Evolutionary conservation across 2,888 invertebrate species (phyloP).

Genomic region (Elmis aenea): DNA sequence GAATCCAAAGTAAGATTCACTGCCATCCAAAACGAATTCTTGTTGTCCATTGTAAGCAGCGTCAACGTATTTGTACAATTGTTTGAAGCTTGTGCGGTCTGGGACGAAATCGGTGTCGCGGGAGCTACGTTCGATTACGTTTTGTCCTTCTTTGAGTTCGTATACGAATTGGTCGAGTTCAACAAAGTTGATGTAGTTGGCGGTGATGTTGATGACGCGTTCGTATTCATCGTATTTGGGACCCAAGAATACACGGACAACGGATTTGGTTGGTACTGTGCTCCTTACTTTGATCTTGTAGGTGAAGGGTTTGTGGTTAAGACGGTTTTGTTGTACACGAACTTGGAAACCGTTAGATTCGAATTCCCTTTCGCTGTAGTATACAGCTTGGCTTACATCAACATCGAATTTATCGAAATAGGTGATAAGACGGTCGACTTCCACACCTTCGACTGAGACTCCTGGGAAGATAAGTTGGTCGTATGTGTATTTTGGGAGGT

Average conservation of each 20-base stretch:
- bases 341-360: constrained; percentile 47
- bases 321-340: constrained; percentile 61
- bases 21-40: constrained; percentile 51
- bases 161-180: constrained; percentile 57
- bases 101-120: constrained; percentile 59
- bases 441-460: constrained; percentile 58
- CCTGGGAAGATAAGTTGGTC: constrained; percentile 58
- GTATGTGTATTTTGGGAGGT: constrained; percentile 56
- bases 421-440: constrained; percentile 62
- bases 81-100: constrained; percentile 60
- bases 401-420: constrained; percentile 63
- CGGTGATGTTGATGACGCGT: constrained; percentile 49
- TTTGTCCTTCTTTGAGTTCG: constrained; percentile 59
- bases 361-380: constrained; percentile 48
- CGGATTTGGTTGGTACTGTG: constrained; percentile 54
- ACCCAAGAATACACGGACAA: constrained; percentile 62
- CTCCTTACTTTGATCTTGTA: constrained; percentile 57
- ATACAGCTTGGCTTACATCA: constrained; percentile 56
- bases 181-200: constrained; percentile 57
- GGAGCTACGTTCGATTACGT: constrained; percentile 63
- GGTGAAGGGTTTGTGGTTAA: constrained; percentile 66
- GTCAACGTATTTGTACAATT: constrained; percentile 60
- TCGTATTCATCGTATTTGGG: constrained; percentile 62
- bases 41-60: constrained; percentile 51
- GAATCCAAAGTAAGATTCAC: constrained; percentile 60